Percentiles rank a stretch among this genome's conserved stretches.
phyloP scores from a whole-genome alignment of 2,797 vertebrate species.

The Pangasius macronema region DNA sequence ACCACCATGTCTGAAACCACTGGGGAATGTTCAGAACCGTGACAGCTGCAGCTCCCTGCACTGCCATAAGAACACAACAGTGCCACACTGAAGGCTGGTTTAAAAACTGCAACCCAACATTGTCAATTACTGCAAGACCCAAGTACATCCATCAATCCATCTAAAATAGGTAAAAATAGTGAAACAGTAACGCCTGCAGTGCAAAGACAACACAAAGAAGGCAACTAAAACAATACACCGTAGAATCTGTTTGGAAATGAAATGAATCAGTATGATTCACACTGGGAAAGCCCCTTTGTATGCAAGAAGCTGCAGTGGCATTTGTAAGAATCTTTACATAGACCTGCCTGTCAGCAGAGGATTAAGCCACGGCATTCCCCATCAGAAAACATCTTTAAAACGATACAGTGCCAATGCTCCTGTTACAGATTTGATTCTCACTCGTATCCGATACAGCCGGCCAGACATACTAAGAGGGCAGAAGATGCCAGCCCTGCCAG shows the following conservation, averaged over 20 bases:
- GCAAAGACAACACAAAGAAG: no score
- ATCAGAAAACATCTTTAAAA: constrained; percentile 77
- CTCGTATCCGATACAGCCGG: constrained; percentile 56
- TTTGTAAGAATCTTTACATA: constrained; percentile 70
- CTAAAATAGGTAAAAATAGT: not conserved
- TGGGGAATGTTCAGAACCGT: constrained; percentile 21
- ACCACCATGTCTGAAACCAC: constrained; percentile 27
- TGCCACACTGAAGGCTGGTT: not conserved
- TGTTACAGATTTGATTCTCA: constrained; percentile 71
- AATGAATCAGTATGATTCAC: constrained; percentile 25
- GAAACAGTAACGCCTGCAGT: not conserved
- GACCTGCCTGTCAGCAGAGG: constrained; percentile 82
- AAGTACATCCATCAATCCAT: not conserved
- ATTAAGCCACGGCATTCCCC: constrained; percentile 80
- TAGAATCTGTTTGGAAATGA: constrained; percentile 11
- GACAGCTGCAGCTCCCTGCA: constrained; percentile 37
- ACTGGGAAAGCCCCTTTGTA: constrained; percentile 46
- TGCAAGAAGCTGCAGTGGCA: constrained; percentile 61
- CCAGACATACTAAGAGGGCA: constrained; percentile 25
- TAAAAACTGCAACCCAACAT: not conserved
- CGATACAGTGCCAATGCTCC: constrained; percentile 73
- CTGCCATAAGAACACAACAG: constrained; percentile 13
- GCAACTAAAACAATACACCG: not conserved
- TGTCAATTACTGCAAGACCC: not conserved
- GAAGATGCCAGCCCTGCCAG: constrained; percentile 32